Evolutionary conservation across 2,888 invertebrate genomes (phyloP).

Genomic region (Drosophila quinaria): DNA sequence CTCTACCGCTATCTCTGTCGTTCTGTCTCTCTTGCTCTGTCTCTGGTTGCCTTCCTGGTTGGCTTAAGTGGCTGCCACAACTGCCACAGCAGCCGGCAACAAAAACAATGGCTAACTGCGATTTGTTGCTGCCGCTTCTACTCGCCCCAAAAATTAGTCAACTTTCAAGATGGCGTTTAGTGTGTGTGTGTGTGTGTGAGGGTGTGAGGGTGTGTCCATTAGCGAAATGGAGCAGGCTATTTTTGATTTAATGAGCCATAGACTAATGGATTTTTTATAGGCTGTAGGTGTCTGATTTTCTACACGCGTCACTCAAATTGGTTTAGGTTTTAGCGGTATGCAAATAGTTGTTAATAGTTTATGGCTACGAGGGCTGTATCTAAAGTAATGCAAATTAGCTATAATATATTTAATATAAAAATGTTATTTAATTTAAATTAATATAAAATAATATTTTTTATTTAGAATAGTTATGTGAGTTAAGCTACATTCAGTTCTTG

Average conservation of each 20-base stretch:
- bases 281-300: slow-evolving; percentile 29
- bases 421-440: no score
- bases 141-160: slow-evolving; percentile 70
- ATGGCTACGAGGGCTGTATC: slow-evolving; percentile 31
- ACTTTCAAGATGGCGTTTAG: slow-evolving; percentile 70
- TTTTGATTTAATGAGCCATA: slow-evolving; percentile 84
- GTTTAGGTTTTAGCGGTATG: slow-evolving; percentile 48
- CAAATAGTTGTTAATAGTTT: slow-evolving; percentile 50
- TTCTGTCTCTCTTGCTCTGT: slow-evolving; percentile 9
- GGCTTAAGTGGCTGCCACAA: slow-evolving; percentile 68
- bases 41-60: slow-evolving; percentile 41
- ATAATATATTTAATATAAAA: no score
- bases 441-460: no score
- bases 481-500: background rate
- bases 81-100: slow-evolving; percentile 33
- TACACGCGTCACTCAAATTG: slow-evolving; percentile 42
- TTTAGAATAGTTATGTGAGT: background rate
- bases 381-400: background rate
- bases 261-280: slow-evolving; percentile 80
- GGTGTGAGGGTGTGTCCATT: slow-evolving; percentile 78
- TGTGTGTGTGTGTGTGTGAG: slow-evolving; percentile 25
- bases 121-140: slow-evolving; percentile 59
- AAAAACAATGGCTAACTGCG: slow-evolving; percentile 56
- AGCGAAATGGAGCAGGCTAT: slow-evolving; percentile 85
- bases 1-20: slow-evolving; percentile 28